Evolutionary conservation across 2,888 invertebrate genomes (phyloP).

Genomic region (Lycaena phlaeas): DNA sequence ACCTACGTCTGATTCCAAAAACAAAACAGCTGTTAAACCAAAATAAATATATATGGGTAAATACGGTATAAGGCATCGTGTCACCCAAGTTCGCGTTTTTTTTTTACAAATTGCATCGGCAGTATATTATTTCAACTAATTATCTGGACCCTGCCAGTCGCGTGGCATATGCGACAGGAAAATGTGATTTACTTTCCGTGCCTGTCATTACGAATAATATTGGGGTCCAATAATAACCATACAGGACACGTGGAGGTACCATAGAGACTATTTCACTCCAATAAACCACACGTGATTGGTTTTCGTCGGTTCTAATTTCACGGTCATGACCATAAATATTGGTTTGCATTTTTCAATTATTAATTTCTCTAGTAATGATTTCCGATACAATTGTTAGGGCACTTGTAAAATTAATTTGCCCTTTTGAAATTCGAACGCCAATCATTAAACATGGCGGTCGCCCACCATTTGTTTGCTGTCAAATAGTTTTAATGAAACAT

Average conservation of each 20-base stretch:
- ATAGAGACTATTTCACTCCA: background rate
- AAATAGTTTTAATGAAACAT: background rate
- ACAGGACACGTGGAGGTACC: background rate
- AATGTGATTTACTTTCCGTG: background rate
- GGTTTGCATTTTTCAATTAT: slow-evolving; percentile 36
- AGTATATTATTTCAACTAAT: no score
- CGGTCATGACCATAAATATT: slow-evolving; percentile 27
- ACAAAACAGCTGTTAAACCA: no score
- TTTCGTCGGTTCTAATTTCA: slow-evolving; percentile 27
- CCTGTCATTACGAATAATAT: background rate
- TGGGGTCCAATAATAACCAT: background rate
- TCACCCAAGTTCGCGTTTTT: no score
- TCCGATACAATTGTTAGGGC: slow-evolving; percentile 27
- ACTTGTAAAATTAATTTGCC: slow-evolving; percentile 16
- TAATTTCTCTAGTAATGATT: slow-evolving; percentile 35
- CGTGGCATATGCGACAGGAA: slow-evolving; percentile 4
- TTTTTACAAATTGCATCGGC: no score
- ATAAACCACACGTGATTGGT: background rate
- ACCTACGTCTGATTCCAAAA: no score
- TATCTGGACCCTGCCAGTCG: no score
- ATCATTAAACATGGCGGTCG: slow-evolving; percentile 12
- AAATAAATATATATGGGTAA: no score
- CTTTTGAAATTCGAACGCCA: slow-evolving; percentile 23
- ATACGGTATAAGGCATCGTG: no score
- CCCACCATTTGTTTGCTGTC: background rate